A percentile compares a stretch with the other conserved stretches of the same genome.
Evolutionary conservation across 2,797 vertebrate genomes (phyloP).

Genomic region (Pangasius larnaudii): DNA sequence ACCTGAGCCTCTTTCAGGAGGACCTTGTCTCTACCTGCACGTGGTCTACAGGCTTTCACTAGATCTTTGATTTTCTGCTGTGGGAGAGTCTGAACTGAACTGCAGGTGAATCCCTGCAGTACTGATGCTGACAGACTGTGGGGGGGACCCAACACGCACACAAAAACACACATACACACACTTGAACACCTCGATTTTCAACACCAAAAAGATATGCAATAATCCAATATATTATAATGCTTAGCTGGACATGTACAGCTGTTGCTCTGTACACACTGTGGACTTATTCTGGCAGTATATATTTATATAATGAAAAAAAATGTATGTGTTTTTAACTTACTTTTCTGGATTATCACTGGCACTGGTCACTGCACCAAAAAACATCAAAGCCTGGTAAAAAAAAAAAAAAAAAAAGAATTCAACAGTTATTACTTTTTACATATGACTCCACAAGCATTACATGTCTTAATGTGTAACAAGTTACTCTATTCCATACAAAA

Average conservation of each 20-base stretch:
- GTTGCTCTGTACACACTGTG: not conserved
- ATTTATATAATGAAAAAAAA: not conserved
- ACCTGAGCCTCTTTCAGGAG: conserved; percentile 69
- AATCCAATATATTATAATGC: not conserved
- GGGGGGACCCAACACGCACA: not conserved
- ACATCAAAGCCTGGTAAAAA: conserved; percentile 62
- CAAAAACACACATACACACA: not conserved
- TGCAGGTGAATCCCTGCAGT: conserved; percentile 72
- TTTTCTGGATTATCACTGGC: conserved; percentile 57
- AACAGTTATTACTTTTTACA: not conserved
- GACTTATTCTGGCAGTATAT: not conserved
- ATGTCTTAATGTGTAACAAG: not conserved
- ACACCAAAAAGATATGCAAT: not conserved
- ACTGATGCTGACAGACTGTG: conserved; percentile 65
- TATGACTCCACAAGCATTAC: not conserved
- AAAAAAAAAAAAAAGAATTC: not conserved
- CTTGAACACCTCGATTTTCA: not conserved
- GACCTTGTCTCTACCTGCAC: conserved; percentile 59
- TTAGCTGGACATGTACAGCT: not conserved
- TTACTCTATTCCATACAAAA: not conserved
- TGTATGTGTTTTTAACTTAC: conserved; percentile 62
- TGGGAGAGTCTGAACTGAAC: conserved; percentile 42
- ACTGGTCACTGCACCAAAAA: conserved; percentile 58
- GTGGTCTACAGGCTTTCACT: conserved; percentile 62
- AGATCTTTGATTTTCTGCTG: conserved; percentile 39